Conservation (phyloP, 2,797 vertebrate genomes). For the Tadarida brasiliensis region DNA sequence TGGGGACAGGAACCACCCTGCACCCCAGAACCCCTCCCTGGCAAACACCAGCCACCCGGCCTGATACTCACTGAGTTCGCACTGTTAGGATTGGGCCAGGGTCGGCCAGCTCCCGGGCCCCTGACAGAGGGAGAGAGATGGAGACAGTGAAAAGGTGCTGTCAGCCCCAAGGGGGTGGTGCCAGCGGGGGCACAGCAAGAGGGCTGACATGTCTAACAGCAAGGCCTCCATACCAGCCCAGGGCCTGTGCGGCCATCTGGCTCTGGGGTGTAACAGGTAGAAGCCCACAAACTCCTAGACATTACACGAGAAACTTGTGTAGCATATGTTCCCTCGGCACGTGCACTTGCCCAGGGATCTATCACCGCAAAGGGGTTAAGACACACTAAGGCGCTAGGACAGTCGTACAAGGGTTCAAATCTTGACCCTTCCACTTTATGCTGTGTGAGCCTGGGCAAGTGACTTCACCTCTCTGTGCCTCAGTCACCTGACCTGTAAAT, state of each 20-base stretch:
- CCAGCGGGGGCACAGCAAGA: not conserved
- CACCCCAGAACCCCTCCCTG: not conserved
- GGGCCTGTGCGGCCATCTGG: not conserved
- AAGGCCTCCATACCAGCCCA: not conserved
- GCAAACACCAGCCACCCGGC: not conserved
- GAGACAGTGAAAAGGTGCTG: not conserved
- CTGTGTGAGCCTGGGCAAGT: not conserved
- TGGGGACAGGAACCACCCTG: not conserved
- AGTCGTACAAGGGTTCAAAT: not conserved
- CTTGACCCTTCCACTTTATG: not conserved
- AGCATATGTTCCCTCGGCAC: not conserved
- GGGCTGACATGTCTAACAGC: not conserved
- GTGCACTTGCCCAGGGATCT: not conserved
- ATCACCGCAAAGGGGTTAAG: not conserved
- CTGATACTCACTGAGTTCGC: conserved; percentile 96
- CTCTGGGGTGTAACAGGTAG: not conserved
- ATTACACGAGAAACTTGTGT: not conserved
- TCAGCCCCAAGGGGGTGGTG: not conserved
- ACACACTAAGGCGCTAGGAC: not conserved
- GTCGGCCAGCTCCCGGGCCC: conserved; percentile 97
- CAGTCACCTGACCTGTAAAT: not conserved
- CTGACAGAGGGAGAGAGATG: conserved; percentile 85
- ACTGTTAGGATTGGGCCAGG: conserved; percentile 99
- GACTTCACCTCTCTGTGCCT: conserved; percentile 44
- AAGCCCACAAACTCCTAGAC: not conserved